phyloP scores from a whole-genome alignment of 2,888 invertebrate species.

The Napeogenes sylphis region DNA sequence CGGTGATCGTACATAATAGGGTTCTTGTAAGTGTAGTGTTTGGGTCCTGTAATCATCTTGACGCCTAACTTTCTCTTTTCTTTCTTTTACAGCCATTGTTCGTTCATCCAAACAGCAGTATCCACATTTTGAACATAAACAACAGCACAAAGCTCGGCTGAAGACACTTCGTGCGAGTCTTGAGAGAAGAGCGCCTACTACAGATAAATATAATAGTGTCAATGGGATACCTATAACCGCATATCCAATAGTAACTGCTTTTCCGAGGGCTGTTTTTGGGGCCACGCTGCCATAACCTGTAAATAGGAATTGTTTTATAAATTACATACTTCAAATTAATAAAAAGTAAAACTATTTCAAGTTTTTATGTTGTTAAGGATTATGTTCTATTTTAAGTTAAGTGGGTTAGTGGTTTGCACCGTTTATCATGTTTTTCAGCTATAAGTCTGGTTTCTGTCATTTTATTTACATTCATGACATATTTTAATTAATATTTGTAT shows the following conservation, averaged over 20 bases:
- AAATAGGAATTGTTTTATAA: conserved; percentile 35
- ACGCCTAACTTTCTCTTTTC: conserved; percentile 85
- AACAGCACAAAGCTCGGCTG: conserved; percentile 89
- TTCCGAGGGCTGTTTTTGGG: conserved; percentile 92
- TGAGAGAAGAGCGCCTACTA: conserved; percentile 90
- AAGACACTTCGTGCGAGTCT: conserved; percentile 89
- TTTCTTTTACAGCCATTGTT: conserved; percentile 88
- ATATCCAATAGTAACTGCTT: conserved; percentile 93
- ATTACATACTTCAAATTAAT: not conserved
- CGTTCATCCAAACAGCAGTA: conserved; percentile 92
- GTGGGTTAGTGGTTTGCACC: too few relatives aligned
- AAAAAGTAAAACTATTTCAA: not conserved
- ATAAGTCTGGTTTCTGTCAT: too few relatives aligned
- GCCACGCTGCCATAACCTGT: conserved; percentile 96
- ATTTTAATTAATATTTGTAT: too few relatives aligned
- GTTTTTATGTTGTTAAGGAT: too few relatives aligned
- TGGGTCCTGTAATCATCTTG: conserved; percentile 81
- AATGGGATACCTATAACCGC: conserved; percentile 92
- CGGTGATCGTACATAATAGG: conserved; percentile 81
- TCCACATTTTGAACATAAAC: conserved; percentile 91
- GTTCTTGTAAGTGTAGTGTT: conserved; percentile 81
- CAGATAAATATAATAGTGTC: conserved; percentile 91
- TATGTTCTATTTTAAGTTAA: too few relatives aligned
- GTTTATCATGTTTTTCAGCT: too few relatives aligned
- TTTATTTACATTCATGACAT: too few relatives aligned